Evolutionary conservation across 35 echinoderm and acorn worm genomes (phyloP).

Genomic region (Apostichopus parvimensis): DNA sequence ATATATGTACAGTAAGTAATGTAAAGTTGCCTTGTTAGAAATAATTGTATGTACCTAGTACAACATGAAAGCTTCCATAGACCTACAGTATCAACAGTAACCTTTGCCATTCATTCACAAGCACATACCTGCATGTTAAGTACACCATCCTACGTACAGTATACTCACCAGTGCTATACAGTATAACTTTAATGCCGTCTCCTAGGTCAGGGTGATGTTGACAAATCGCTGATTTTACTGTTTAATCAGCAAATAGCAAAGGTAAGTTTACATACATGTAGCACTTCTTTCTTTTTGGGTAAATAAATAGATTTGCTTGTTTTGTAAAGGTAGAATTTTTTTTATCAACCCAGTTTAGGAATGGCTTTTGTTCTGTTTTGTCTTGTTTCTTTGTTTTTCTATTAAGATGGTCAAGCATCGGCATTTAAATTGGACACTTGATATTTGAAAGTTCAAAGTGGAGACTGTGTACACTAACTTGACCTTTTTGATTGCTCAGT

Average conservation of each 20-base stretch:
- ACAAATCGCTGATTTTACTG: neutral
- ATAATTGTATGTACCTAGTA: too few relatives aligned
- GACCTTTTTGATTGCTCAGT: too few relatives aligned
- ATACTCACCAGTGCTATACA: too few relatives aligned
- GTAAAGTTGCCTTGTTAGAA: too few relatives aligned
- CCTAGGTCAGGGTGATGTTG: neutral
- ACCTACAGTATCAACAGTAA: too few relatives aligned
- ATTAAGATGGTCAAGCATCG: neutral
- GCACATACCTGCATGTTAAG: too few relatives aligned
- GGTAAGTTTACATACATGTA: neutral
- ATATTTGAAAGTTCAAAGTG: constrained; percentile 3
- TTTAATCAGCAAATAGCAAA: constrained; percentile 4
- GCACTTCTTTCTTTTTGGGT: neutral
- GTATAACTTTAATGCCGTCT: neutral
- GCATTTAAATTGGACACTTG: neutral
- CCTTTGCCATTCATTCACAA: too few relatives aligned
- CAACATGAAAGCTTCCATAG: too few relatives aligned
- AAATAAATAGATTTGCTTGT: neutral
- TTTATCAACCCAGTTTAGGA: too few relatives aligned
- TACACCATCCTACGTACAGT: too few relatives aligned
- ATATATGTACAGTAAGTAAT: too few relatives aligned
- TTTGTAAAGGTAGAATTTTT: neutral
- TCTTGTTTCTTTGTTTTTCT: neutral
- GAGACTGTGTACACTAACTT: too few relatives aligned
- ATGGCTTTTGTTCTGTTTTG: neutral